Evolutionary conservation across 2,113 vertebrate species (phyloP).

Genomic region (Sinocyclocheilus maitianheensis): DNA sequence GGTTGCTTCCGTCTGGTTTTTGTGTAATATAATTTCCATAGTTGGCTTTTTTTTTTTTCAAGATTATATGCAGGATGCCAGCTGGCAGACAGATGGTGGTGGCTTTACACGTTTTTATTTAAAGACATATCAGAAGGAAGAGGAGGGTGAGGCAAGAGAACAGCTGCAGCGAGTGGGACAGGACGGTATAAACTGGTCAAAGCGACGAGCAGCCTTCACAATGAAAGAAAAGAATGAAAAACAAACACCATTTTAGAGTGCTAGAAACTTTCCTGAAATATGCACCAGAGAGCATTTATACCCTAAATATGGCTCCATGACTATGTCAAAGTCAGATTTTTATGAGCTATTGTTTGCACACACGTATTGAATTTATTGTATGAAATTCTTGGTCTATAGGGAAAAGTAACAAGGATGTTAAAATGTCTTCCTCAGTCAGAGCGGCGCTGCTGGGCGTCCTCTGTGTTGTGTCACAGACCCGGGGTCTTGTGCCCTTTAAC

Average conservation of each 20-base stretch:
- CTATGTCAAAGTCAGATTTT: background rate
- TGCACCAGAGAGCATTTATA: background rate
- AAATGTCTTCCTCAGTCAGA: background rate
- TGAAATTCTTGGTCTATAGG: background rate
- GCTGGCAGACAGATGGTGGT: slow-evolving; percentile 82
- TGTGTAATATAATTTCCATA: slow-evolving; percentile 81
- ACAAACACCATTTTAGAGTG: background rate
- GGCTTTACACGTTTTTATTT: slow-evolving; percentile 73
- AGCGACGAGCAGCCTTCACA: slow-evolving; percentile 49
- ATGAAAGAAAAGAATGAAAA: slow-evolving; percentile 16
- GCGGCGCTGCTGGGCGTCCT: background rate
- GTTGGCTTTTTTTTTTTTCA: slow-evolving; percentile 65
- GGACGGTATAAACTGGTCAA: slow-evolving; percentile 62
- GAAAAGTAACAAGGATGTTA: background rate
- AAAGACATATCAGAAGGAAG: slow-evolving; percentile 76
- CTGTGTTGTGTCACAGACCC: slow-evolving; percentile 2
- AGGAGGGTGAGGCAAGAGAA: slow-evolving; percentile 65
- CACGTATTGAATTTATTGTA: background rate
- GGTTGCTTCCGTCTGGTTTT: slow-evolving; percentile 80
- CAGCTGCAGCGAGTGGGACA: slow-evolving; percentile 73
- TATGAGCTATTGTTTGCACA: background rate
- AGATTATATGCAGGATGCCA: slow-evolving; percentile 82
- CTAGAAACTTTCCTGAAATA: background rate
- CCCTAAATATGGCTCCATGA: background rate
- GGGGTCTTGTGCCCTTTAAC: slow-evolving; percentile 26